Percentiles rank a stretch among this genome's conserved stretches.
Conservation (phyloP, 2,888 invertebrate species). For the Erebia epiphron region DNA sequence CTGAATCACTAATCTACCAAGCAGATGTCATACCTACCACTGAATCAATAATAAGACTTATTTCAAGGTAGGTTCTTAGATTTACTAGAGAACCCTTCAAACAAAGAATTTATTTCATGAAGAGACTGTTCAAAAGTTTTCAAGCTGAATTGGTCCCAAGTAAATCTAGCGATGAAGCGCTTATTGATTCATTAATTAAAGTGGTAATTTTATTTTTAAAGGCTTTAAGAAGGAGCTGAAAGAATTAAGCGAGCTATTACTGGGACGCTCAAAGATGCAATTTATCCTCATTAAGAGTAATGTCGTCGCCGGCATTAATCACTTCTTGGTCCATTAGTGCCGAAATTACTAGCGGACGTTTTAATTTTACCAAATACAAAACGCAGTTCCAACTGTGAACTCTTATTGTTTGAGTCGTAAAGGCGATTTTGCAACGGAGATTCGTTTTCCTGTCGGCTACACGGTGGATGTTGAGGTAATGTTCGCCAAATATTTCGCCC, state of each 20-base stretch:
- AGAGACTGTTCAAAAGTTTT: background rate
- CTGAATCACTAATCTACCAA: no score
- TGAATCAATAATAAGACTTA: no score
- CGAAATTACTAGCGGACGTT: conserved; percentile 59
- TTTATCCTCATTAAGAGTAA: conserved; percentile 77
- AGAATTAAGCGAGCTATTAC: conserved; percentile 68
- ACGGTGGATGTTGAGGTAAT: conserved; percentile 30
- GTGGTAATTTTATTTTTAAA: conserved; percentile 30
- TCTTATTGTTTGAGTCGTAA: conserved; percentile 21
- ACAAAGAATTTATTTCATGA: no score
- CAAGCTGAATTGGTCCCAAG: background rate
- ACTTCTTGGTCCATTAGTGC: conserved; percentile 70
- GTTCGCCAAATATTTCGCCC: conserved; percentile 38
- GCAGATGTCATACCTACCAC: no score
- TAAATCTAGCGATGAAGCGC: conserved; percentile 10
- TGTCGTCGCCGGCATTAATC: conserved; percentile 71
- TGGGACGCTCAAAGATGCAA: conserved; percentile 69
- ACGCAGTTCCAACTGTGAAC: conserved; percentile 19
- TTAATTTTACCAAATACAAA: conserved; percentile 56
- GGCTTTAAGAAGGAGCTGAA: conserved; percentile 54
- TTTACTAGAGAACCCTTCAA: no score
- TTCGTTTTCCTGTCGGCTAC: background rate
- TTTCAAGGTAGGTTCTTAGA: no score
- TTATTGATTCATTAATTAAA: conserved; percentile 18
- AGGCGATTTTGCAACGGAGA: conserved; percentile 5